Evolutionary conservation across 1,140 invertebrate species (phyloP).

Genomic region (Capitella teleta): DNA sequence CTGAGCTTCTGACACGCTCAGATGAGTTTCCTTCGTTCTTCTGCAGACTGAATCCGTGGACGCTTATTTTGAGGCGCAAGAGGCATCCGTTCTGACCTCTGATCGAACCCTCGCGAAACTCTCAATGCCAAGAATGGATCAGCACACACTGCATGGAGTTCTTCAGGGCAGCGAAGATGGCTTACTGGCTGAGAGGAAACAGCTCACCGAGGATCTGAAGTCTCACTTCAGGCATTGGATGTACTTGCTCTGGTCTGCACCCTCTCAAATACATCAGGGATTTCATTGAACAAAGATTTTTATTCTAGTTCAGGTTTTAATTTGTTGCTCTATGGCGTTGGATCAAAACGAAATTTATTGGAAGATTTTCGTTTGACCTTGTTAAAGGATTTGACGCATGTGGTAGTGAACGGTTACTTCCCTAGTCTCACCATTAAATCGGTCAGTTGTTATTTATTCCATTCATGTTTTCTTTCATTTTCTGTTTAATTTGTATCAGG

Average conservation of each 20-base stretch:
- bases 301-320: conserved; percentile 70
- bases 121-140: conserved; percentile 57
- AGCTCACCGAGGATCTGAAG: conserved; percentile 28
- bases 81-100: conserved; percentile 51
- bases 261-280: too few species aligned
- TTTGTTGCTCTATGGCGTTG: conserved; percentile 73
- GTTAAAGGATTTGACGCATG: conserved; percentile 53
- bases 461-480: background rate
- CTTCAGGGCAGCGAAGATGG: conserved; percentile 24
- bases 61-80: conserved; percentile 41
- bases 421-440: conserved; percentile 77
- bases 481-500: conserved; percentile 33
- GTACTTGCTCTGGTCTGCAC: conserved; percentile 40
- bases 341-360: conserved; percentile 71
- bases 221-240: conserved; percentile 39
- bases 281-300: too few species aligned
- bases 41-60: conserved; percentile 24
- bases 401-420: conserved; percentile 85
- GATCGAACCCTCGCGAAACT: conserved; percentile 68
- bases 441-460: conserved; percentile 35
- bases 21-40: too few species aligned
- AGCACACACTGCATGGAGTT: conserved; percentile 53
- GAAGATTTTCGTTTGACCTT: conserved; percentile 61
- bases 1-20: too few species aligned
- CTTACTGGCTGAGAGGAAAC: conserved; percentile 29